Evolutionary conservation across 2,113 vertebrate species (phyloP).

Genomic region (Upupa epops): DNA sequence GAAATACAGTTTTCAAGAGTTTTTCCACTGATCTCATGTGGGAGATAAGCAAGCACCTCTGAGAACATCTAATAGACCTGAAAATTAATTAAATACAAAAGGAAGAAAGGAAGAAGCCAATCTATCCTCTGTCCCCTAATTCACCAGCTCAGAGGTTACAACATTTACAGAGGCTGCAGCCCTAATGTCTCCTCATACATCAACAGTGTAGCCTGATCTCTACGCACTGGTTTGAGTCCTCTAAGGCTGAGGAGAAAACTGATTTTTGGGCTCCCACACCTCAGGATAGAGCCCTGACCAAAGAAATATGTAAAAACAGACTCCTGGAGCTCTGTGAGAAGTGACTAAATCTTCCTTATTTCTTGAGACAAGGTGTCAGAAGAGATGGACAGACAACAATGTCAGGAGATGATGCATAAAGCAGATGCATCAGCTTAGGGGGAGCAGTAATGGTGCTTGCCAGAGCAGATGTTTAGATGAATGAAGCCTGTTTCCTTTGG

Average conservation of each 20-base stretch:
- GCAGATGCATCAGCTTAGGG: neutral
- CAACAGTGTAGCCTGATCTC: neutral
- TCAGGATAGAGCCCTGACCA: neutral
- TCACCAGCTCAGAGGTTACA: neutral
- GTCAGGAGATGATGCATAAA: neutral
- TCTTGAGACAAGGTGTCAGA: neutral
- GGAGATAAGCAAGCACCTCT: neutral
- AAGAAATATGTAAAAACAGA: neutral
- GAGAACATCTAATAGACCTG: neutral
- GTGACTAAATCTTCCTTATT: neutral
- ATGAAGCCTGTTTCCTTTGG: neutral
- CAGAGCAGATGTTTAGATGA: constrained; percentile 2
- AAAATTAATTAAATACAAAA: neutral
- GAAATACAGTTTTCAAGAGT: neutral
- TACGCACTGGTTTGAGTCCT: neutral
- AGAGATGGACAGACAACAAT: neutral
- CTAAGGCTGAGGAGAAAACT: neutral
- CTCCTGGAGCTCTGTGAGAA: neutral
- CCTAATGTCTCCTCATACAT: neutral
- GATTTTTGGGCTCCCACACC: neutral
- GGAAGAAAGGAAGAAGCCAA: neutral
- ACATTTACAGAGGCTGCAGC: neutral
- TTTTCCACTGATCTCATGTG: neutral
- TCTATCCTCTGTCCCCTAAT: neutral
- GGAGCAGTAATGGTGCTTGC: neutral